phyloP scores from a whole-genome alignment of 2,113 vertebrate species.

The Campylomormyrus numenius region DNA sequence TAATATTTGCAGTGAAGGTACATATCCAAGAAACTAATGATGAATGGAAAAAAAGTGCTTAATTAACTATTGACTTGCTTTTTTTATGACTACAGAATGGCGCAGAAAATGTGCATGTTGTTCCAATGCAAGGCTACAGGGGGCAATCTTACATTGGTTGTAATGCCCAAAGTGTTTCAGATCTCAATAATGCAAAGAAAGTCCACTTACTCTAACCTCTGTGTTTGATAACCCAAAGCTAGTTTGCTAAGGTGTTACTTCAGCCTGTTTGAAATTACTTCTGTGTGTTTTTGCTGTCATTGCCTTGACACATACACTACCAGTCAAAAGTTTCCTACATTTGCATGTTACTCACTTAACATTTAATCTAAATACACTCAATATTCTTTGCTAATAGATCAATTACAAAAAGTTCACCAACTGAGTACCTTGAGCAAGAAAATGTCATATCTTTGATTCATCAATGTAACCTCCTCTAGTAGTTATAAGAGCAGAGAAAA shows the following conservation, averaged over 20 bases:
- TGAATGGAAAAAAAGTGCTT: not conserved
- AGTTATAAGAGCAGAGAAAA: too few relatives aligned
- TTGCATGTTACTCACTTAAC: too few relatives aligned
- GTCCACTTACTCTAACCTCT: not conserved
- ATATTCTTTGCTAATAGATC: too few relatives aligned
- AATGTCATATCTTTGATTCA: too few relatives aligned
- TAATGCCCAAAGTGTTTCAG: not conserved
- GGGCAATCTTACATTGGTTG: slow-evolving; percentile 8
- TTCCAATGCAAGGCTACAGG: not conserved
- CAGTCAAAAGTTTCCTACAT: too few relatives aligned
- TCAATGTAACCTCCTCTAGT: too few relatives aligned
- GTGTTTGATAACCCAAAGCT: not conserved
- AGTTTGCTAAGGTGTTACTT: not conserved
- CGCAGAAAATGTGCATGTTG: not conserved
- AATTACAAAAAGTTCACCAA: too few relatives aligned
- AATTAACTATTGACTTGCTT: not conserved
- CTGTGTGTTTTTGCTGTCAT: not conserved
- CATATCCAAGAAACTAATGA: not conserved
- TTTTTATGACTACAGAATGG: not conserved
- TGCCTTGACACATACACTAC: not conserved
- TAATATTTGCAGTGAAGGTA: not conserved
- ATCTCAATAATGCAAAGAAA: not conserved
- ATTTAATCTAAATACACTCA: too few relatives aligned
- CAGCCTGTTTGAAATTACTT: not conserved
- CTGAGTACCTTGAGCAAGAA: too few relatives aligned